These are phyloP conservation scores for Plecotus auritus DNA, from an alignment of 2,113 vertebrate genomes.

Conservation along the genomic window DNA sequence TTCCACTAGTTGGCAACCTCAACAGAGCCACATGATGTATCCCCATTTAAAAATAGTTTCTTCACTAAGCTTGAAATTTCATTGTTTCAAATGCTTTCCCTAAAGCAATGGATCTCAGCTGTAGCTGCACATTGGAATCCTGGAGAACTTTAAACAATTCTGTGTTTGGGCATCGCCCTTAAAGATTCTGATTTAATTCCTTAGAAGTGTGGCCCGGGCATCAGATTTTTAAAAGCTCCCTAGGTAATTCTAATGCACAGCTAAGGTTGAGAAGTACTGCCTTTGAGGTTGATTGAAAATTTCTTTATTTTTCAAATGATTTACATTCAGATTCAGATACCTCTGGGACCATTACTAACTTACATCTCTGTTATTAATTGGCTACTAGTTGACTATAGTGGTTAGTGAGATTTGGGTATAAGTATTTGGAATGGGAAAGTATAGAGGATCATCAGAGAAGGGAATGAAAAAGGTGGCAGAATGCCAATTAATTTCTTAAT, in stretches of 20 bases:
- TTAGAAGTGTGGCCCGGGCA: not conserved
- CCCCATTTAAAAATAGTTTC: not conserved
- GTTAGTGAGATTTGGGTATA: not conserved
- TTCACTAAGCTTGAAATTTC: slow-evolving; percentile 19
- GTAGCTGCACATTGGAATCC: not conserved
- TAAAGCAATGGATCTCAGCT: not conserved
- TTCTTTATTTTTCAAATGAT: slow-evolving; percentile 37
- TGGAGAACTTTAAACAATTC: not conserved
- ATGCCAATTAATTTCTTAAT: not conserved
- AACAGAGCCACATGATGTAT: not conserved
- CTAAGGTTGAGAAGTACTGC: not conserved
- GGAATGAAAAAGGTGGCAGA: not conserved
- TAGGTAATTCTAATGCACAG: not conserved
- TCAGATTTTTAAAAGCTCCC: slow-evolving; percentile 19
- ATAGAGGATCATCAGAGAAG: not conserved
- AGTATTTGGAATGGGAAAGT: not conserved
- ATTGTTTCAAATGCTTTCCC: slow-evolving; percentile 15
- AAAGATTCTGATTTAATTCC: not conserved
- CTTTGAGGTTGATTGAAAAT: slow-evolving; percentile 6
- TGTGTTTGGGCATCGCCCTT: not conserved
- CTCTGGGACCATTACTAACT: not conserved
- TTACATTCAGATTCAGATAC: slow-evolving; percentile 13
- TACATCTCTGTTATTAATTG: not conserved
- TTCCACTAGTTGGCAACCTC: not conserved
- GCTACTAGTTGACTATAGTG: not conserved